A percentile compares a stretch with the other conserved stretches of the same genome.
Conservation (phyloP, 2,797 vertebrate genomes). For the Staurois parvus region DNA sequence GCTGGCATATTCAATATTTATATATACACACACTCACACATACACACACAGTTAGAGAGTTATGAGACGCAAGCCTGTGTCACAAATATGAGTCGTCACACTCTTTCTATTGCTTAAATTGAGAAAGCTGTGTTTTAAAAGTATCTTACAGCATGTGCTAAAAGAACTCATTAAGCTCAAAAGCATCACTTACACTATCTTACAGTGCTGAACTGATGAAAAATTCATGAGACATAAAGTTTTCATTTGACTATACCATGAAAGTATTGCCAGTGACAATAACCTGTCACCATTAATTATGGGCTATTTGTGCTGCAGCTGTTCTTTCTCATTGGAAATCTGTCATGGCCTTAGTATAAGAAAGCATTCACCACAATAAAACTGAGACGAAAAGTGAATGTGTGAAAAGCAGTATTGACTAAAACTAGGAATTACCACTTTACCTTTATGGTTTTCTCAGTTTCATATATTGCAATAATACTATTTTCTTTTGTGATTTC, state of each 20-base stretch:
- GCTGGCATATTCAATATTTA: no score
- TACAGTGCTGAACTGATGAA: slow-evolving; percentile 62
- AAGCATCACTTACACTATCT: slow-evolving; percentile 62
- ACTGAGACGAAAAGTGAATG: slow-evolving; percentile 48
- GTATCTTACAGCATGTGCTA: slow-evolving; percentile 61
- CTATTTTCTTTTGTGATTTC: slow-evolving; percentile 25
- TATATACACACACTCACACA: no score
- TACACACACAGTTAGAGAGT: background rate
- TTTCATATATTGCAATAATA: slow-evolving; percentile 41
- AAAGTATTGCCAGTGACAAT: slow-evolving; percentile 63
- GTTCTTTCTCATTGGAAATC: slow-evolving; percentile 63
- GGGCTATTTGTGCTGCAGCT: slow-evolving; percentile 62
- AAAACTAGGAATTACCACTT: slow-evolving; percentile 47
- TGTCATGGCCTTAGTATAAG: slow-evolving; percentile 55
- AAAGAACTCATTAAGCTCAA: slow-evolving; percentile 62
- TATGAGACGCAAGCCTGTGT: slow-evolving; percentile 28
- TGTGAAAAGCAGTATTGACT: slow-evolving; percentile 39
- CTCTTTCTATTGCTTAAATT: slow-evolving; percentile 53
- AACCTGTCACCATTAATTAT: slow-evolving; percentile 64
- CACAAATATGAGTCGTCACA: slow-evolving; percentile 52
- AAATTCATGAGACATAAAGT: slow-evolving; percentile 64
- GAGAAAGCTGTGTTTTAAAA: slow-evolving; percentile 58
- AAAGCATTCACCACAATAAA: slow-evolving; percentile 57
- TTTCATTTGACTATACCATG: slow-evolving; percentile 62
- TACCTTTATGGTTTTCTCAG: slow-evolving; percentile 14